Evolutionary conservation across 23 tunicate genomes (phyloP).

Genomic region (Styela clava): DNA sequence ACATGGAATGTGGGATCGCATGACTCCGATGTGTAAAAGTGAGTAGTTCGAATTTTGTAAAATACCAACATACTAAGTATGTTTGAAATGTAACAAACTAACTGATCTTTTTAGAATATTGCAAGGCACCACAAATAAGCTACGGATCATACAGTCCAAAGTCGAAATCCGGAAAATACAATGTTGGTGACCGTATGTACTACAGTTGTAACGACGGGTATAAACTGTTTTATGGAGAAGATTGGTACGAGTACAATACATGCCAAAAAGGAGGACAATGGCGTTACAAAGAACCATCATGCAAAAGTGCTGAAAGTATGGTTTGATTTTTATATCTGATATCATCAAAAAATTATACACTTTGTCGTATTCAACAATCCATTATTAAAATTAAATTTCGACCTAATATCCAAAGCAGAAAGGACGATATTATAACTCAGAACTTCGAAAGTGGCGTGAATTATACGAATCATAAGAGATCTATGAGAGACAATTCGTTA

Average conservation of each 20-base stretch:
- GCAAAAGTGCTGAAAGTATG: conserved; percentile 3
- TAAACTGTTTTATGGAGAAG: not conserved
- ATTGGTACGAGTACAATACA: conserved; percentile 23
- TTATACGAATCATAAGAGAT: no score
- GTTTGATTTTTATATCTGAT: no score
- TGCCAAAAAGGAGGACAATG: not conserved
- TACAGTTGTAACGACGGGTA: conserved; percentile 15
- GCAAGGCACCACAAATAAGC: conserved; percentile 3
- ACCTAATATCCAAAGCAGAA: no score
- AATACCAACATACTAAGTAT: no score
- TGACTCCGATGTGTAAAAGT: conserved; percentile 11
- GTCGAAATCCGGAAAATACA: conserved; percentile 3
- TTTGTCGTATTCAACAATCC: no score
- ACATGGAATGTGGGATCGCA: conserved; percentile 6
- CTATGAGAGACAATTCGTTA: no score
- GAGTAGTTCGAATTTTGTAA: not conserved
- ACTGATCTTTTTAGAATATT: conserved; percentile 4
- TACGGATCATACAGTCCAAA: conserved; percentile 14
- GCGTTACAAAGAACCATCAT: not conserved
- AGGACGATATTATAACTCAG: no score
- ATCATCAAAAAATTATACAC: no score
- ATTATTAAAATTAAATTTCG: no score
- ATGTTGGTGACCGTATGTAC: conserved; percentile 11
- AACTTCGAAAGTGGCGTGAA: no score
- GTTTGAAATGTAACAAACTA: no score